Percentiles rank a stretch among this genome's conserved stretches.
phyloP scores from a whole-genome alignment of 2,113 vertebrate genomes.

The Neotoma lepida region DNA sequence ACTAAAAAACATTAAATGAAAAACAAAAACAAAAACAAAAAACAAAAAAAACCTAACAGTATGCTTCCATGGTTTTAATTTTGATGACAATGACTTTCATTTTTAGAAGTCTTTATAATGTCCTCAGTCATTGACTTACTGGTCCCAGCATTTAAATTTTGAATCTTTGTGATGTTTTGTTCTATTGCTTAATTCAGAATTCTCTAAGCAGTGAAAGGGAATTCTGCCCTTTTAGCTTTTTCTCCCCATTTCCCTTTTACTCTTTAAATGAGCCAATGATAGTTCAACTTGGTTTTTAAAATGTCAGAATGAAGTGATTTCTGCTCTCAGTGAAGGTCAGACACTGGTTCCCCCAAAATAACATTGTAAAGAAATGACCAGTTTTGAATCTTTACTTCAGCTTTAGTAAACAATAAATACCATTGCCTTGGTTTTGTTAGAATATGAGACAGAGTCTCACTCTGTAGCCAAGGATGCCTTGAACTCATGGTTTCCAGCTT shows the following conservation, averaged over 20 bases:
- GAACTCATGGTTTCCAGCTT: background rate
- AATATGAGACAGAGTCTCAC: background rate
- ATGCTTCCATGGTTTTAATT: constrained; percentile 51
- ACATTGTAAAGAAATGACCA: background rate
- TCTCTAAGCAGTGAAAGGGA: background rate
- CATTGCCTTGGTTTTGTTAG: background rate
- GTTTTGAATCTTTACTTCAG: background rate
- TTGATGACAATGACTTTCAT: constrained; percentile 34
- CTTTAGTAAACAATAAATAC: background rate
- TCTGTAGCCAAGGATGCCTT: background rate
- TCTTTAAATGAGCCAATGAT: background rate
- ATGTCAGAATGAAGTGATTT: background rate
- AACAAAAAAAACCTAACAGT: too few relatives aligned
- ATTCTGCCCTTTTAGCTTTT: constrained; percentile 13
- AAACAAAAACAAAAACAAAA: too few relatives aligned
- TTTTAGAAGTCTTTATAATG: constrained; percentile 34
- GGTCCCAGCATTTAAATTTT: constrained; percentile 40
- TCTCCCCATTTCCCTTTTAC: background rate
- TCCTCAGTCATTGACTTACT: background rate
- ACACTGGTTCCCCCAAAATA: background rate
- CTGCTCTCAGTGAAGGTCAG: constrained; percentile 29
- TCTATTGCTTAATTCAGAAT: constrained; percentile 45
- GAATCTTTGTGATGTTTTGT: constrained; percentile 11
- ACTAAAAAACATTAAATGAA: too few relatives aligned
- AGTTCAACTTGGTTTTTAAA: constrained; percentile 27